Evolutionary conservation across 2,797 vertebrate species (phyloP).

Genomic region (Streptopelia turtur): DNA sequence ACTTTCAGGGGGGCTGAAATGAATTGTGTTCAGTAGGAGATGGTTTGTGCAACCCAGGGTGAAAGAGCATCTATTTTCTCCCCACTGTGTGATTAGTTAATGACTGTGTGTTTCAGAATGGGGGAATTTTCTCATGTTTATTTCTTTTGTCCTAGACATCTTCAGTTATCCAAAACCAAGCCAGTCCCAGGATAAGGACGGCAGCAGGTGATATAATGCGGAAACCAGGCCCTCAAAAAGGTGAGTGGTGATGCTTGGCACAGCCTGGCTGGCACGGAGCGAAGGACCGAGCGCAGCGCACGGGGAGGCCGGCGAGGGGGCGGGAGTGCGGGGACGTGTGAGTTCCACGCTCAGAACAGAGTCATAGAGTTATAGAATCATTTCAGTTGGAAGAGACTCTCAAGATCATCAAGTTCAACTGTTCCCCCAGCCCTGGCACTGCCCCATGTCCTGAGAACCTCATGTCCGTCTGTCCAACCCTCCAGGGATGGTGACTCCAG

Average conservation of each 20-base stretch:
- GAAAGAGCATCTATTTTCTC: conserved; percentile 1
- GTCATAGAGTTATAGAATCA: no score
- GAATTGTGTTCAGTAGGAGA: not conserved
- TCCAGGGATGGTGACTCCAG: no score
- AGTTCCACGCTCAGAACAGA: not conserved
- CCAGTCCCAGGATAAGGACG: conserved; percentile 46
- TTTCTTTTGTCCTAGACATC: conserved; percentile 72
- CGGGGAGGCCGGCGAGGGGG: fast-evolving
- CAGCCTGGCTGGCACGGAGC: not conserved
- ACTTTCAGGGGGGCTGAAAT: not conserved
- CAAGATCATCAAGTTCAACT: no score
- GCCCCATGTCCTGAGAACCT: no score
- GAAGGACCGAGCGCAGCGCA: not conserved
- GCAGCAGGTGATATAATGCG: conserved; percentile 84
- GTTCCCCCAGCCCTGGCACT: no score
- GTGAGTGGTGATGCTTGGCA: conserved; percentile 70
- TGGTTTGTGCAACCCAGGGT: not conserved
- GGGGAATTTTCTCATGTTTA: conserved; percentile 10
- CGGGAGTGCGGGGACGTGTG: fast-evolving
- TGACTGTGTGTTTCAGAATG: not conserved
- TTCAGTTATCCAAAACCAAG: conserved; percentile 51
- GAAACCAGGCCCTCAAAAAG: conserved; percentile 91
- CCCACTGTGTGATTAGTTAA: not conserved
- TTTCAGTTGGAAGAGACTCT: no score
- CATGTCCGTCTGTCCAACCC: no score